Evolutionary conservation across 1,140 invertebrate species (phyloP), one percentile per base, ranked within the genome.

Genomic region (Drosophila setifemur): DNA sequence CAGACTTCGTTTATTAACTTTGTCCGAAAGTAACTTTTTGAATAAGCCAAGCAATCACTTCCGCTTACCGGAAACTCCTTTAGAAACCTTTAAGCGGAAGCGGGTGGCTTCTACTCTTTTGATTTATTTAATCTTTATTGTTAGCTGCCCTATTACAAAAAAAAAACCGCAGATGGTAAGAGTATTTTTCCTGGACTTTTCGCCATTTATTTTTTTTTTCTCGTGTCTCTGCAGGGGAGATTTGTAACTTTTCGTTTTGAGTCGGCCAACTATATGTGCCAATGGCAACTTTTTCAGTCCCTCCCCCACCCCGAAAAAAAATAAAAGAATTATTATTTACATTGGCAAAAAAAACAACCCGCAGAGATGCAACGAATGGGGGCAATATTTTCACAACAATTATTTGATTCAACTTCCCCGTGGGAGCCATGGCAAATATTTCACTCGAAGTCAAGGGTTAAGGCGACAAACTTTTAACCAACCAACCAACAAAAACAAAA

Each of bases 41-140:
- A 43, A 61, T 57, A 57, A 55, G 33, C 23, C 28, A 29, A 6
- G 31, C 16, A 49, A 4, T 31, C 12, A 16, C 44, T 50, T 53
- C 29, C 21, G 11, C 12, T 37, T 35, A 3, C 33, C 5, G 2
- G 7, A 7, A 37, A 18, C 2, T 5, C 8, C 6, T 12, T 4
- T 1, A 5, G 4, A 31, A 40, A 12, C 14, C 1, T 6, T 3
- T 6, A 40, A 21, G 18, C 28, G n/a, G 2, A 31, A 31, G 16
- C 16, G n/a, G n/a, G n/a, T 11, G 14, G 16, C 1, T 12, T n/a
- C 8, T 4, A 16, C 9, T 9, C 6, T n/a, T 39, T 29, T 48
- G 55, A 64, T 48, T 64, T 64, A 61, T 48, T 60, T 45, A 21
- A 45, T 60, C 23, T 12, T 8, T 37, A 55, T 55, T 58, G 16